Percentiles rank a stretch among this genome's conserved stretches.
Evolutionary conservation across 1,140 invertebrate species (phyloP).

Genomic region (Musca domestica): DNA sequence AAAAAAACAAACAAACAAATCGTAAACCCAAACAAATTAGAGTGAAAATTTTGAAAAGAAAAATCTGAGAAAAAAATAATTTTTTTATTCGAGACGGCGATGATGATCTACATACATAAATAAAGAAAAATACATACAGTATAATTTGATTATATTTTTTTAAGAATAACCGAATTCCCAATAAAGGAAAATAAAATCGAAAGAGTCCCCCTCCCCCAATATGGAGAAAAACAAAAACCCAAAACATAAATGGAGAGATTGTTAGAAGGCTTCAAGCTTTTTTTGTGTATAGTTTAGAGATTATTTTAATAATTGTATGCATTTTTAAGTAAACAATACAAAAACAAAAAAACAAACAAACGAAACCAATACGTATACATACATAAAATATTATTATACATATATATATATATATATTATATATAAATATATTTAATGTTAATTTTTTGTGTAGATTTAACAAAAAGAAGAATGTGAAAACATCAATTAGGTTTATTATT

Average conservation of each 20-base stretch:
- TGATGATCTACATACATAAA: no score
- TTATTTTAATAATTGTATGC: slow-evolving; percentile 17
- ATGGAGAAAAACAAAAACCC: no score
- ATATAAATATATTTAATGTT: slow-evolving; percentile 20
- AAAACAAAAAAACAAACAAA: slow-evolving; percentile 11
- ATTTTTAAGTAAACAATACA: slow-evolving; percentile 6
- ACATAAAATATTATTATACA: slow-evolving; percentile 1
- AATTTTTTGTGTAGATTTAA: slow-evolving; percentile 19
- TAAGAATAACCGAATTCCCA: background rate
- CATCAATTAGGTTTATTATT: slow-evolving; percentile 17
- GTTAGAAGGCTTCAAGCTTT: slow-evolving; percentile 21
- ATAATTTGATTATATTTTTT: slow-evolving; percentile 12
- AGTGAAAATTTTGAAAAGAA: no score
- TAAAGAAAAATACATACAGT: no score
- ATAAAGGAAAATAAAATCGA: no score
- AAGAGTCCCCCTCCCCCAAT: no score
- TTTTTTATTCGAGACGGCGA: no score
- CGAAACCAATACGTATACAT: background rate
- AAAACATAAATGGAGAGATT: slow-evolving; percentile 7
- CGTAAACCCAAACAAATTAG: no score
- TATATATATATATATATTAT: no score
- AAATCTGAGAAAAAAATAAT: no score
- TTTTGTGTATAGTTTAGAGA: slow-evolving; percentile 19
- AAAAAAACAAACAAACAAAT: no score
- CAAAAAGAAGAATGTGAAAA: background rate